These are phyloP conservation scores for Prochilodus magdalenae DNA, from an alignment of 2,113 vertebrate genomes.

Conservation along the genomic window DNA sequence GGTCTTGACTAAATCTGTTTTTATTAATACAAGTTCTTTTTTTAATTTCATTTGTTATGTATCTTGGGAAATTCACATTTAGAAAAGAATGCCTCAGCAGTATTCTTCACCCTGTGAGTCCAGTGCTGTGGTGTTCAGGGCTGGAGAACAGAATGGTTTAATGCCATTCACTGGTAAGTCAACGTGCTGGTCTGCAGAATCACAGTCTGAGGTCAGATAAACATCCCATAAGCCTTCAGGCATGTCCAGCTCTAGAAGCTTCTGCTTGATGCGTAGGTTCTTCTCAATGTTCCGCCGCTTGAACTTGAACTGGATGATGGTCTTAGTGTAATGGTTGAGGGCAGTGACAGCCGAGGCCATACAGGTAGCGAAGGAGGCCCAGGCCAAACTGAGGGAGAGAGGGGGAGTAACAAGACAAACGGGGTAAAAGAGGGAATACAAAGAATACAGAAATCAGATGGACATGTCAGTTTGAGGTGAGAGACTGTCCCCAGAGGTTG, in stretches of 20 bases:
- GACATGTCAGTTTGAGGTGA: too few relatives aligned
- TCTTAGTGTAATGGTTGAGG: conserved; percentile 86
- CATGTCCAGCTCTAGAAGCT: conserved; percentile 71
- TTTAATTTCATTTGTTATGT: neutral
- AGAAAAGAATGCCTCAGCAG: conserved; percentile 53
- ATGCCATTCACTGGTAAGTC: conserved; percentile 68
- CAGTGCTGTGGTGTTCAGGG: conserved; percentile 27
- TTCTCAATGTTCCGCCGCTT: conserved; percentile 83
- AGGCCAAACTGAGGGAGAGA: conserved; percentile 79
- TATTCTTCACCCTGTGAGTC: conserved; percentile 69
- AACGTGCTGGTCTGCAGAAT: conserved; percentile 59
- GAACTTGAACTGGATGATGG: conserved; percentile 87
- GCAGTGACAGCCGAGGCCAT: conserved; percentile 88
- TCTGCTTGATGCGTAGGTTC: conserved; percentile 79
- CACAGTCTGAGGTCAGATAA: conserved; percentile 74
- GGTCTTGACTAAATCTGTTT: too few relatives aligned
- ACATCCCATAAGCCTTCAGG: conserved; percentile 81
- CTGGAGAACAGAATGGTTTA: conserved; percentile 57
- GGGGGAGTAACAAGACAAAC: neutral
- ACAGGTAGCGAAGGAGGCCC: conserved; percentile 89
- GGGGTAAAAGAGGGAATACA: too few relatives aligned
- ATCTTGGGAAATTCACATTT: neutral
- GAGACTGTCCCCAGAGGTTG: too few relatives aligned
- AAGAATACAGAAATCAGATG: too few relatives aligned
- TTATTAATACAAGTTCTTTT: neutral